phyloP scores from a whole-genome alignment of 2,888 invertebrate genomes.

The Eilema caniola region DNA sequence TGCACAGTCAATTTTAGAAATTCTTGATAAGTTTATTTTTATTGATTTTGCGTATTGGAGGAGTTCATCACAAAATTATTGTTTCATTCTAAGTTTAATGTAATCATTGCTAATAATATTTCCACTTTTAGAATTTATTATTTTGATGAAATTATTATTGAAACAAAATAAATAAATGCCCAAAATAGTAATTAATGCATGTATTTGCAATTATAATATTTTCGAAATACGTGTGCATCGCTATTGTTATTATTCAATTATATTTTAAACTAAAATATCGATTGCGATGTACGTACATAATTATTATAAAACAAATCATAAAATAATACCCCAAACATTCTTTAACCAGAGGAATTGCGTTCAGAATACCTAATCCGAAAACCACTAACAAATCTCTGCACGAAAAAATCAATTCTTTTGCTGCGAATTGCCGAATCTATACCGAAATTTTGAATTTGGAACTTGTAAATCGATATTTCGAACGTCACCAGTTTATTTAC shows the following conservation, averaged over 20 bases:
- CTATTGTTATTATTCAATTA: background rate
- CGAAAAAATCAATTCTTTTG: conserved; percentile 76
- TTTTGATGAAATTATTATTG: background rate
- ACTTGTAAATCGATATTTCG: conserved; percentile 23
- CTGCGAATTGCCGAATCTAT: conserved; percentile 54
- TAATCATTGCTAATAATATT: background rate
- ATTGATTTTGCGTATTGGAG: background rate
- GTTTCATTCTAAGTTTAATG: background rate
- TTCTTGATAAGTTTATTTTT: background rate
- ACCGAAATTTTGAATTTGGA: conserved; percentile 24
- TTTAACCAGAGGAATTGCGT: background rate
- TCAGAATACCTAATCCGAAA: conserved; percentile 47
- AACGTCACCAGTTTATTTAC: conserved; percentile 49
- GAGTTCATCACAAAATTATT: background rate
- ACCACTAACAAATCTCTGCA: conserved; percentile 52
- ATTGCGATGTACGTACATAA: background rate
- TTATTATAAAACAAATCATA: background rate
- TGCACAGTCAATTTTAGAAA: background rate
- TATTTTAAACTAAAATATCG: background rate
- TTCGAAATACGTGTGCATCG: background rate
- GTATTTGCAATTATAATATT: background rate
- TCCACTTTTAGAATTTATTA: background rate
- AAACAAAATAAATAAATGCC: background rate
- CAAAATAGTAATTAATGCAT: background rate
- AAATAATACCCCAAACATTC: background rate